A percentile compares a stretch with the other conserved stretches of the same genome.
phyloP scores from a whole-genome alignment of 2,888 invertebrate genomes.

The Thecocarcelia acutangulata region DNA sequence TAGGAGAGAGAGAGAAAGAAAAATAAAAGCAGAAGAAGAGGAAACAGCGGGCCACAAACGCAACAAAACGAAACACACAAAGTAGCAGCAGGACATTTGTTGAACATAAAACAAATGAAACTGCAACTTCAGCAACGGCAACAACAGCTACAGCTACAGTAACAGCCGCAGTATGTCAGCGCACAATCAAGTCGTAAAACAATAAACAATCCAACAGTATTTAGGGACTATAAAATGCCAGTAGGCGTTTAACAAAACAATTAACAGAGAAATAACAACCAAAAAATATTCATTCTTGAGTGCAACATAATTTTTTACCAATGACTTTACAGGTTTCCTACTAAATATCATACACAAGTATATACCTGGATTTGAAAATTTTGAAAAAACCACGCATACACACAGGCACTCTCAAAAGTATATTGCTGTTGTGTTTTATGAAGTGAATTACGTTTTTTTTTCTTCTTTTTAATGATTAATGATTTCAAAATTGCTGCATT shows the following conservation, averaged over 20 bases:
- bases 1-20: background rate
- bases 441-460: constrained; percentile 23
- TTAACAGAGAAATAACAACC: constrained; percentile 79
- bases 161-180: constrained; percentile 45
- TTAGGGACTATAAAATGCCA: constrained; percentile 65
- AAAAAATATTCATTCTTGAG: constrained; percentile 49
- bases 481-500: constrained; percentile 51
- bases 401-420: background rate
- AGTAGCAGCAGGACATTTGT: constrained; percentile 68
- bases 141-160: background rate
- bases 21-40: constrained; percentile 6
- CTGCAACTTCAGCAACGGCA: constrained; percentile 4
- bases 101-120: constrained; percentile 36
- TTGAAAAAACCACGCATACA: background rate
- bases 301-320: constrained; percentile 24
- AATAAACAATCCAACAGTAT: constrained; percentile 61
- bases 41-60: background rate
- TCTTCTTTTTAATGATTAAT: constrained; percentile 59
- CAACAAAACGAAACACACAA: constrained; percentile 35
- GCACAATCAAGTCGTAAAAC: constrained; percentile 30
- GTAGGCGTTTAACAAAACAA: constrained; percentile 79
- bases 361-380: constrained; percentile 23
- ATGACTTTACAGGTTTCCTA: constrained; percentile 61
- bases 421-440: constrained; percentile 4
- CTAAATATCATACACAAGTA: background rate